Evolutionary conservation across 2,113 vertebrate genomes (phyloP), one percentile per base, ranked within the genome.

Genomic region (Chamaea fasciata): DNA sequence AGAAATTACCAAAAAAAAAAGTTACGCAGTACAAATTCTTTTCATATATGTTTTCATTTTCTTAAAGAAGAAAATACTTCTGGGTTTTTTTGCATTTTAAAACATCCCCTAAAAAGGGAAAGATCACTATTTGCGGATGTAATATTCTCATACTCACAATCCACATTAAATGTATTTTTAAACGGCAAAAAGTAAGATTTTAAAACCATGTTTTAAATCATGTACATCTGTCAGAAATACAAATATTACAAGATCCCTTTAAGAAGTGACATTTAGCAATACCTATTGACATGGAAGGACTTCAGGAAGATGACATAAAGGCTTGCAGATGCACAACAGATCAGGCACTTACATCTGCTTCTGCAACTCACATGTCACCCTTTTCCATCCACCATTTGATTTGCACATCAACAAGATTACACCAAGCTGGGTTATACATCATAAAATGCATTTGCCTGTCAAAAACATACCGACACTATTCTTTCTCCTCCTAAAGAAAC

Each of bases 321-420:
- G 27, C 22, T 80, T 84, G 39, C 59, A 91, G 73, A 82, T 41
- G 55, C 83, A 56, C 65, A 83, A 76, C 50, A 81, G 75, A 93
- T 80, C 80, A 86, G 44, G 62, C 62, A 74, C 69, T 94, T 76
- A 75, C 86, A 94, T 96, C 81, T 91, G 83, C 84, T 81, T 93
- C 81, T 70, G 74, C 92, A 92, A 64, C 68, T 95, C 92, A 93
- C 44, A 80, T 52, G 77, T 94, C 90, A 88, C 41, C 17, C 22
- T 96, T 78, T 88, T 85, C 89, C 71, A 95, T 74, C 55, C 62
- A 71, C 82, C 79, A 44, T 30, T 44, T 7, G 18, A 92, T 68
- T 82, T 9, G 18, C n/a, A 83, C 79, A 81, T 83, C 83, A 60
- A 39, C 3, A 12, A 27, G 67, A 56, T 82, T 92, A 86, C 6